phyloP scores from a whole-genome alignment of 1,140 invertebrate species.

The Drosophila asahinai region DNA sequence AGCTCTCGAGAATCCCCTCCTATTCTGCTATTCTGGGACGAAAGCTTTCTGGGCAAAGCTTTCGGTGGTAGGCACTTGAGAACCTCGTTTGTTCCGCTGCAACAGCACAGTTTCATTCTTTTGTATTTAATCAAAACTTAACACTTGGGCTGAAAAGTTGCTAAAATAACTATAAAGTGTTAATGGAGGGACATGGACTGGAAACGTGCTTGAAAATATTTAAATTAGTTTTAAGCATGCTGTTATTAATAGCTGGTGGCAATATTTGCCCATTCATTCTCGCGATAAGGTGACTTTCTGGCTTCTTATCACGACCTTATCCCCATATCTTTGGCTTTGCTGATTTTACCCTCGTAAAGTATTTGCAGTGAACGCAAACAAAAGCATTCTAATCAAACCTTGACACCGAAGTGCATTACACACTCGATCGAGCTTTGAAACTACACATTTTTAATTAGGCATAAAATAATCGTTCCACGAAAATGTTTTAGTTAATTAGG shows the following conservation, averaged over 20 bases:
- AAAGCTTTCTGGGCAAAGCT: constrained; percentile 45
- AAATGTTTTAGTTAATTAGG: constrained; percentile 16
- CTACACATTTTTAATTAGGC: constrained; percentile 9
- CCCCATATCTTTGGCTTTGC: constrained; percentile 19
- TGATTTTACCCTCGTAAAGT: constrained; percentile 12
- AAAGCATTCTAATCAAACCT: constrained; percentile 46
- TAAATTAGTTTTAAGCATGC: constrained; percentile 42
- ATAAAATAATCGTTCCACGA: constrained; percentile 1
- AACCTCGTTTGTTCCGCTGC: constrained; percentile 4
- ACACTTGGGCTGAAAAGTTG: constrained; percentile 26
- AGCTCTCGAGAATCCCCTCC: background rate
- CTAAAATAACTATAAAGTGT: constrained; percentile 27
- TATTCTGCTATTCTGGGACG: background rate
- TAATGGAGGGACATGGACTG: constrained; percentile 36
- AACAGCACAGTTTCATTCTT: constrained; percentile 2
- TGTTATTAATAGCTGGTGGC: constrained; percentile 50
- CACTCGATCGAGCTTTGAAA: constrained; percentile 1
- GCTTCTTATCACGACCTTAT: constrained; percentile 22
- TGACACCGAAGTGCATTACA: constrained; percentile 30
- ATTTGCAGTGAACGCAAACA: constrained; percentile 22
- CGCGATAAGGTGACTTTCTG: background rate
- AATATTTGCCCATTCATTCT: constrained; percentile 25
- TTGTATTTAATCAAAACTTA: constrained; percentile 46
- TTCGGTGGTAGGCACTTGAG: background rate
- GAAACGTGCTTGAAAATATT: constrained; percentile 50